phyloP scores from a whole-genome alignment of 2,797 vertebrate genomes.

The Syngnathus rostellatus region DNA sequence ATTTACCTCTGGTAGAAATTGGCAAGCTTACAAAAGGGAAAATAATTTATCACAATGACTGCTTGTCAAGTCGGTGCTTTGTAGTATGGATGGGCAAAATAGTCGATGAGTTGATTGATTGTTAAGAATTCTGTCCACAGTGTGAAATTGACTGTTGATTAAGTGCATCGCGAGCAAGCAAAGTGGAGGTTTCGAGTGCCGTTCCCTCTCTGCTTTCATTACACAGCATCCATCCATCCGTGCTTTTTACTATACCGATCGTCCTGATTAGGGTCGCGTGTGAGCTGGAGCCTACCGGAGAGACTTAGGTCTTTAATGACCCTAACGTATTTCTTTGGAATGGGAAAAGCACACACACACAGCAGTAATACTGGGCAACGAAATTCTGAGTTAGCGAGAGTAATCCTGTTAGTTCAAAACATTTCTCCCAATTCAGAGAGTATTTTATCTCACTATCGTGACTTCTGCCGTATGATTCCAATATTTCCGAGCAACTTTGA shows the following conservation, averaged over 20 bases:
- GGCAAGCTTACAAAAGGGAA: background rate
- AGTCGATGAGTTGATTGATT: slow-evolving; percentile 1
- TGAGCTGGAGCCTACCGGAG: background rate
- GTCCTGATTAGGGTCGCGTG: background rate
- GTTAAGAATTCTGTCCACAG: slow-evolving; percentile 1
- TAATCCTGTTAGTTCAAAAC: no score
- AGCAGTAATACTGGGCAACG: no score
- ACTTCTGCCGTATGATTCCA: background rate
- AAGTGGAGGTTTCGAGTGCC: background rate
- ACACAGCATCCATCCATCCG: background rate
- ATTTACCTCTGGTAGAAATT: background rate
- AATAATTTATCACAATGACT: slow-evolving; percentile 1
- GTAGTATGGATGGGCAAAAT: background rate
- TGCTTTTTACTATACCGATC: background rate
- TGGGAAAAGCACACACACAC: no score
- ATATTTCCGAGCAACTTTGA: background rate
- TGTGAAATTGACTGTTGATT: slow-evolving; percentile 2
- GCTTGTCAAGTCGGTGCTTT: background rate
- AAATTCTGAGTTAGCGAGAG: no score
- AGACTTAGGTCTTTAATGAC: no score
- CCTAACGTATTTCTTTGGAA: background rate
- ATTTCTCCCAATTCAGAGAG: no score
- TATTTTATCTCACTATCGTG: background rate
- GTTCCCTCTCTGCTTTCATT: background rate
- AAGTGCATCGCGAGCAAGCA: background rate